Conservation (phyloP, 2,113 vertebrate genomes). For the Ammospiza caudacuta region DNA sequence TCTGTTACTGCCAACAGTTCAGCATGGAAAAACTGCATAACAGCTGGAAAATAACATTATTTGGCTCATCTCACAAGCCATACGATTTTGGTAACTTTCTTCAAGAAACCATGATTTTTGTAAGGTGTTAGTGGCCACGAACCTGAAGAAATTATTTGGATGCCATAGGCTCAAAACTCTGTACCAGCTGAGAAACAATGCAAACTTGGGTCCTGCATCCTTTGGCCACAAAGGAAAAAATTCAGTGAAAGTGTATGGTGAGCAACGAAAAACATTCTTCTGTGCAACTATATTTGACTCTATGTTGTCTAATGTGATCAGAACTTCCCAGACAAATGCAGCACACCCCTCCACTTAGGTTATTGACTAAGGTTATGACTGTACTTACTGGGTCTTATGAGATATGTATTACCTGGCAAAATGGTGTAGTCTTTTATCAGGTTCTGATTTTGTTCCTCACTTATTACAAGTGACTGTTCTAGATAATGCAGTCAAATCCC, state of each 20-base stretch:
- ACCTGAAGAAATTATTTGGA: neutral
- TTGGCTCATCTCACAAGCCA: neutral
- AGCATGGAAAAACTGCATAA: neutral
- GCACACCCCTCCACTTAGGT: rapidly evolving
- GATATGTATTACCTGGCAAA: neutral
- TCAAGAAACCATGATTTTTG: neutral
- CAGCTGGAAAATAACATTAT: neutral
- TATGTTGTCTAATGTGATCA: neutral
- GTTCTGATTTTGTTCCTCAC: neutral
- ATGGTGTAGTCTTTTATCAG: neutral
- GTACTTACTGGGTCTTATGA: neutral
- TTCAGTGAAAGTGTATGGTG: neutral
- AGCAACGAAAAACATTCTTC: neutral
- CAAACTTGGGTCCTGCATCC: neutral
- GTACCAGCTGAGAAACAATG: neutral
- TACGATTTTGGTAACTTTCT: neutral
- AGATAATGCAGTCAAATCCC: neutral
- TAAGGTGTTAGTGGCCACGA: neutral
- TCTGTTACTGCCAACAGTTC: neutral
- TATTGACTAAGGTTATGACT: neutral
- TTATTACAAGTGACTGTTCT: neutral
- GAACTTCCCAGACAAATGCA: neutral
- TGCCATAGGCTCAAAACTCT: neutral
- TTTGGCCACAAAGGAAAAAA: neutral
- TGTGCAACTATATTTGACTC: neutral